Percentiles rank a stretch among this genome's conserved stretches.
Conservation (phyloP, 2,797 vertebrate species). For the Notolabrus celidotus region DNA sequence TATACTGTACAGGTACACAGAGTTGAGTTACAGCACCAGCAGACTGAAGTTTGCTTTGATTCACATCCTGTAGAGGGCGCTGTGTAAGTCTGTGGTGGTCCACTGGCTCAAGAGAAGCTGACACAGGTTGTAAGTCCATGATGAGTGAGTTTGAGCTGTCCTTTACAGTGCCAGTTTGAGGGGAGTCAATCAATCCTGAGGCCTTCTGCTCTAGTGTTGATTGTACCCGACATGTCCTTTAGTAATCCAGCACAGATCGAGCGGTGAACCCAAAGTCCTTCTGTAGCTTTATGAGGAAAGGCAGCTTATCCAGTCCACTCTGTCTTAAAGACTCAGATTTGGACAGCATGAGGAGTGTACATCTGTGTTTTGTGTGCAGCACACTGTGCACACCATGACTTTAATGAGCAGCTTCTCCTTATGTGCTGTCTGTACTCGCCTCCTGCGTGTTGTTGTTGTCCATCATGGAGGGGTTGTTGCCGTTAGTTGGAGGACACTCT, state of each 20-base stretch:
- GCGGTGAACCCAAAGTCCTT: conserved; percentile 16
- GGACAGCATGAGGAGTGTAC: conserved; percentile 26
- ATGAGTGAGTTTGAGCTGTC: conserved; percentile 22
- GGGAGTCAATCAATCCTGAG: conserved; percentile 33
- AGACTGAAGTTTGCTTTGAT: conserved; percentile 31
- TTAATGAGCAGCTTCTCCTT: conserved; percentile 34
- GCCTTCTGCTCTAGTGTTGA: conserved; percentile 71
- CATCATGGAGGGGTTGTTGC: conserved; percentile 28
- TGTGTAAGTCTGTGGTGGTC: conserved; percentile 17
- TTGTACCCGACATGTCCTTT: conserved; percentile 61
- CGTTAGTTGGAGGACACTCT: conserved; percentile 65
- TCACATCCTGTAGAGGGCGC: conserved; percentile 37
- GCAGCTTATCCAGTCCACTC: conserved; percentile 70
- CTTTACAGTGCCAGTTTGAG: conserved; percentile 35
- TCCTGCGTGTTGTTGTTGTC: conserved; percentile 72
- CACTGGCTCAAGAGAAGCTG: conserved; percentile 36
- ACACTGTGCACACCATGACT: conserved; percentile 11
- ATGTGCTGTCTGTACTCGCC: conserved; percentile 73
- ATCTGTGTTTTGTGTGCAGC: conserved; percentile 25
- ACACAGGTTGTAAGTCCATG: conserved; percentile 6
- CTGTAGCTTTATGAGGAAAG: conserved; percentile 31
- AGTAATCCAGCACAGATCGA: conserved; percentile 69
- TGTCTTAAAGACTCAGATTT: conserved; percentile 29
- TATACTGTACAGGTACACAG: conserved; percentile 58
- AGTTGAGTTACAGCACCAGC: conserved; percentile 60